A percentile compares a stretch with the other conserved stretches of the same genome.
phyloP scores from a whole-genome alignment of 2,797 vertebrate species.

The Glyptemys insculpta region DNA sequence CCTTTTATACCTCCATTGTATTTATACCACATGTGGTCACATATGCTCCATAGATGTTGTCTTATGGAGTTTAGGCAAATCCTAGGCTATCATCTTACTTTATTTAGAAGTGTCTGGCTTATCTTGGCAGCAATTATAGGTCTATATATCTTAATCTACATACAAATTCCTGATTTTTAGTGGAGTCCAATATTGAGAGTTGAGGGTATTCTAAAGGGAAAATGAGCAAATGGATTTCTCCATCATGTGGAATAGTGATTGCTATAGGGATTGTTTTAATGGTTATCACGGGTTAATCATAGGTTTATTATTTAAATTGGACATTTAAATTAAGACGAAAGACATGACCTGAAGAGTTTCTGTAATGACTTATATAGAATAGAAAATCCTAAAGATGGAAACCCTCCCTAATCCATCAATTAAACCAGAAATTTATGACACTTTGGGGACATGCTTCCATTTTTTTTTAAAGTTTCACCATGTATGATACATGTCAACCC shows the following conservation, averaged over 20 bases:
- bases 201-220: slow-evolving; percentile 17
- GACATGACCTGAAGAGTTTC: background rate
- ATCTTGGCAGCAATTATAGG: slow-evolving; percentile 63
- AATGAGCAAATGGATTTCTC: slow-evolving; percentile 2
- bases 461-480: background rate
- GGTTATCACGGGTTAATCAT: background rate
- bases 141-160: slow-evolving; percentile 51
- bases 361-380: background rate
- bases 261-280: background rate
- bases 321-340: background rate
- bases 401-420: background rate
- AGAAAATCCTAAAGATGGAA: background rate
- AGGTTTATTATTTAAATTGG: slow-evolving; percentile 3
- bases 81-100: slow-evolving; percentile 69
- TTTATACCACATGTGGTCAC: slow-evolving; percentile 80
- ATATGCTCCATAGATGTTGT: slow-evolving; percentile 74
- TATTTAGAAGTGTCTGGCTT: slow-evolving; percentile 59
- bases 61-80: slow-evolving; percentile 71
- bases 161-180: slow-evolving; percentile 32
- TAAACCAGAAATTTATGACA: background rate
- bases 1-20: slow-evolving; percentile 79
- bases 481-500: background rate
- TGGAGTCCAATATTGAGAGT: slow-evolving; percentile 15
- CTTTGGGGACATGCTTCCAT: background rate
- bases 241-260: fast-evolving